phyloP scores from a whole-genome alignment of 2,797 vertebrate genomes.

The Clarias fuscus region DNA sequence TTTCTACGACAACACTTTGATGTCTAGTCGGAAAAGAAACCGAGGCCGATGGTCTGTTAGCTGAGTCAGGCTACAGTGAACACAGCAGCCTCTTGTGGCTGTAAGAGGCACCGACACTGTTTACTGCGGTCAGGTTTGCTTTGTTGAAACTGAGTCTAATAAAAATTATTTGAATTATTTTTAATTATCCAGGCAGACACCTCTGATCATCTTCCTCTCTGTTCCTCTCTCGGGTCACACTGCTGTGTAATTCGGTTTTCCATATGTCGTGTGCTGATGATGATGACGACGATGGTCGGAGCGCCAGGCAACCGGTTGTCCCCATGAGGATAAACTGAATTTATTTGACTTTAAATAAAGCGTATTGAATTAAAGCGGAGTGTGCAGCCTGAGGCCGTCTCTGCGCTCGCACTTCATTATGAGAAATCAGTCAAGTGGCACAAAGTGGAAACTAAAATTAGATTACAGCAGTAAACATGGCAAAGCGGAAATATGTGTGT shows the following conservation, averaged over 20 bases:
- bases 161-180: not conserved
- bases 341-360: conserved; percentile 5
- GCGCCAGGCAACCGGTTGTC: not conserved
- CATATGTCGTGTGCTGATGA: not conserved
- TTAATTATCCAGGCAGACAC: not conserved
- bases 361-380: not conserved
- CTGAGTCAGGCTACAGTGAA: not conserved
- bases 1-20: not conserved
- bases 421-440: conserved; percentile 34
- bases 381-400: not conserved
- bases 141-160: not conserved
- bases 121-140: not conserved
- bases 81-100: not conserved
- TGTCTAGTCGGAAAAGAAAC: not conserved
- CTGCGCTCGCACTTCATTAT: conserved; percentile 11
- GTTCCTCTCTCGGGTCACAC: not conserved
- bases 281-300: not conserved
- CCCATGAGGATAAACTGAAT: conserved; percentile 10
- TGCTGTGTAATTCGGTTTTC: not conserved
- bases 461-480: conserved; percentile 39
- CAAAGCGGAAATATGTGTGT: conserved; percentile 15
- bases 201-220: not conserved
- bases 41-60: not conserved
- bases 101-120: not conserved
- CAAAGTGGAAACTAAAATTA: conserved; percentile 39